A percentile compares a stretch with the other conserved stretches of the same genome.
These are phyloP conservation scores for Conchocele bisecta DNA, from an alignment of 2,888 invertebrate species.

Conservation along the genomic window DNA sequence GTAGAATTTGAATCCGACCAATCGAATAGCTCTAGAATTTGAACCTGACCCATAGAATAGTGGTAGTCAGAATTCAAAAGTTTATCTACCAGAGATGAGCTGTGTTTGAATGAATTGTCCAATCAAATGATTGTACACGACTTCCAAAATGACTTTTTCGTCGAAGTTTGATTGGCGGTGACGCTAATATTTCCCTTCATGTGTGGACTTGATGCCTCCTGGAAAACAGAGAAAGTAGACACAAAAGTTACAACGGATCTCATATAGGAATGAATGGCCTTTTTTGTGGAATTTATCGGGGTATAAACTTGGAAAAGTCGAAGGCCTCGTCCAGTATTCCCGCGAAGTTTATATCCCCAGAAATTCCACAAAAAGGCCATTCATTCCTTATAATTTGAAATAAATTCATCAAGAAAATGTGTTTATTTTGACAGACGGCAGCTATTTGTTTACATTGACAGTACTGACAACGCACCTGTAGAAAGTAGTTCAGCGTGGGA, in stretches of 20 bases:
- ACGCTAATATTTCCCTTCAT: conserved; percentile 63
- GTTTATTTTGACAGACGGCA: no score
- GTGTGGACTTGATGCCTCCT: conserved; percentile 62
- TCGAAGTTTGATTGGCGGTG: conserved; percentile 68
- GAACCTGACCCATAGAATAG: not conserved
- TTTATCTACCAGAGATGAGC: conserved; percentile 23
- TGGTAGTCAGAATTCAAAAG: conserved; percentile 8
- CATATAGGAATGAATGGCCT: no score
- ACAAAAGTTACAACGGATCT: no score
- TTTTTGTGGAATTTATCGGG: no score
- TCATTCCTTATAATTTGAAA: no score
- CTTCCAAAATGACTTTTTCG: conserved; percentile 74
- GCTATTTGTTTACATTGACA: no score
- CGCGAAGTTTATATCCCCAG: not conserved
- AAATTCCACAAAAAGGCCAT: not conserved
- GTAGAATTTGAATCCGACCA: not conserved
- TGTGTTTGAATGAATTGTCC: conserved; percentile 14
- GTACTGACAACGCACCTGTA: no score
- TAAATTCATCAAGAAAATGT: no score
- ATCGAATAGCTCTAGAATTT: not conserved
- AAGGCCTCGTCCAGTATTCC: not conserved
- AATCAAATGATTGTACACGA: conserved; percentile 75
- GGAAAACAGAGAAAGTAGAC: conserved; percentile 21
- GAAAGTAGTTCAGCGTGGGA: no score
- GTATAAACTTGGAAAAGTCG: no score